Evolutionary conservation across 2,797 vertebrate species (phyloP).

Genomic region (Galagoides demidoff): DNA sequence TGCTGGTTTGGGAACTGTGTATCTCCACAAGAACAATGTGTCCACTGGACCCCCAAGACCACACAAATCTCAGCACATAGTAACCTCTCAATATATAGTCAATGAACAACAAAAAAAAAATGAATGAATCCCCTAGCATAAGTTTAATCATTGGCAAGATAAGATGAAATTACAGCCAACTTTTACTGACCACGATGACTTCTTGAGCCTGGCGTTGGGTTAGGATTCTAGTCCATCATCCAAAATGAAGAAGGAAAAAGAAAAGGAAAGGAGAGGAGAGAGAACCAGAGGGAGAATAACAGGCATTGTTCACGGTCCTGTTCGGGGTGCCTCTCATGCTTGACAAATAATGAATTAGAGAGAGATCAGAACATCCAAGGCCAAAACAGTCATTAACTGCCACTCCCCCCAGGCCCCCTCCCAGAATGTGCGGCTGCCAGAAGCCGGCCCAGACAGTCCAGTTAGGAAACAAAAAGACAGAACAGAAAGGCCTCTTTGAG

Average conservation of each 20-base stretch:
- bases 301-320: conserved; percentile 5
- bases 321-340: conserved; percentile 64
- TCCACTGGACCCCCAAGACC: not conserved
- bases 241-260: not conserved
- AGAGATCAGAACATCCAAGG: conserved; percentile 77
- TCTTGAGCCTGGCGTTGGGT: not conserved
- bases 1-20: no score
- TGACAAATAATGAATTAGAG: conserved; percentile 83
- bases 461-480: conserved; percentile 79
- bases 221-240: not conserved
- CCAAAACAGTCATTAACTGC: conserved; percentile 83
- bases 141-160: no score
- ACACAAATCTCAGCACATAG: not conserved
- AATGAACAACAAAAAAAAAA: fast-evolving
- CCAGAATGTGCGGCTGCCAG: conserved; percentile 72
- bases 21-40: not conserved
- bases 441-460: conserved; percentile 82
- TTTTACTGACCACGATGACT: fast-evolving
- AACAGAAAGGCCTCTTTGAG: conserved; percentile 81
- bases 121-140: fast-evolving
- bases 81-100: not conserved
- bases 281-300: not conserved
- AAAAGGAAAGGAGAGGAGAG: not conserved
- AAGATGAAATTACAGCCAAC: no score
- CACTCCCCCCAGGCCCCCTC: not conserved